These are phyloP conservation scores for Danio kyathit DNA, from an alignment of 2,797 vertebrate genomes.

Conservation along the genomic window DNA sequence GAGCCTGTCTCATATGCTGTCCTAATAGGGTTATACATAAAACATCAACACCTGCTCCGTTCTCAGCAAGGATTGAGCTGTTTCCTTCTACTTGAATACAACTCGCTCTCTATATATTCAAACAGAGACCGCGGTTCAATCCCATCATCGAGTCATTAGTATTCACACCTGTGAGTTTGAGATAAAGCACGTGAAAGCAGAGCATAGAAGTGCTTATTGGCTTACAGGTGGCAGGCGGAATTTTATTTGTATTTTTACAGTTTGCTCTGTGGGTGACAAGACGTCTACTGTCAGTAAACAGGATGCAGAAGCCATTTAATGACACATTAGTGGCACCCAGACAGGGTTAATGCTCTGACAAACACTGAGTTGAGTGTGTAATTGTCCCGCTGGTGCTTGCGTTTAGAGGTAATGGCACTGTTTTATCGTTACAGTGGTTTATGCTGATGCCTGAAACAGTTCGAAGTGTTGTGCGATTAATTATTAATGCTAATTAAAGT, in stretches of 20 bases:
- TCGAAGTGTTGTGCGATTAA: constrained; percentile 33
- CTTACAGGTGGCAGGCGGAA: constrained; percentile 7
- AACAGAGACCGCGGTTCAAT: not conserved
- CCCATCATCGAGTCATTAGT: constrained; percentile 4
- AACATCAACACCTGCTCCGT: constrained; percentile 54
- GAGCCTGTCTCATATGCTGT: constrained; percentile 32
- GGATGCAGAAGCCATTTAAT: constrained; percentile 55
- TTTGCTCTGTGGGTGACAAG: constrained; percentile 38
- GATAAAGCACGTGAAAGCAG: not conserved
- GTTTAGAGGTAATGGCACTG: constrained; percentile 34
- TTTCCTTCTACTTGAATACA: constrained; percentile 21
- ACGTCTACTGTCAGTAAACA: constrained; percentile 57
- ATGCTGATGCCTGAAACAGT: constrained; percentile 34
- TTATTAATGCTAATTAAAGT: constrained; percentile 33
- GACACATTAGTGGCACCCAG: constrained; percentile 56
- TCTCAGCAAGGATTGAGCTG: constrained; percentile 28
- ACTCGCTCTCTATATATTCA: constrained; percentile 5
- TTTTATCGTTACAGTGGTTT: constrained; percentile 32
- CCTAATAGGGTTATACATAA: constrained; percentile 56
- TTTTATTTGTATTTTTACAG: not conserved
- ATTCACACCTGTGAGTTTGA: constrained; percentile 32
- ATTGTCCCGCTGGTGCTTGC: constrained; percentile 47
- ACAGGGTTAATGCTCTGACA: constrained; percentile 55
- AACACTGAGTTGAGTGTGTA: constrained; percentile 53
- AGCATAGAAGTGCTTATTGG: constrained; percentile 16